These are phyloP conservation scores for Epistrophe grossulariae DNA, from an alignment of 2,888 invertebrate species.

Conservation along the genomic window DNA sequence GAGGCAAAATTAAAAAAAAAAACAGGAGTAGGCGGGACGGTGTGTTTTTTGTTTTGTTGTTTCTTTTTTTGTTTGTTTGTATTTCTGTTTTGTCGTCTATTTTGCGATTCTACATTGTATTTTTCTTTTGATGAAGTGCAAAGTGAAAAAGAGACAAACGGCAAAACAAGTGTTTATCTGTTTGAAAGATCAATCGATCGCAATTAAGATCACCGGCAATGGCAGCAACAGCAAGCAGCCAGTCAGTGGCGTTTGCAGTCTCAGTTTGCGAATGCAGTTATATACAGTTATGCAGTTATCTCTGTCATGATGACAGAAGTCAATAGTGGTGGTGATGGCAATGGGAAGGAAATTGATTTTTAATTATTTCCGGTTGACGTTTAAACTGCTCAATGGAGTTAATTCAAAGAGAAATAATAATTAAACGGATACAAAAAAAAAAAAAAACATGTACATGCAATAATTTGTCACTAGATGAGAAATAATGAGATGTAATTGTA, in stretches of 20 bases:
- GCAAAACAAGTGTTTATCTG: constrained; percentile 51
- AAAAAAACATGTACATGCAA: neutral
- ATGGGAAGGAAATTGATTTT: constrained; percentile 65
- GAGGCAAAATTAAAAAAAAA: neutral
- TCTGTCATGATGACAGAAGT: constrained; percentile 32
- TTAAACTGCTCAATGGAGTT: constrained; percentile 14
- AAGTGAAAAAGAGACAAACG: constrained; percentile 16
- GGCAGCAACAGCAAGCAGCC: neutral
- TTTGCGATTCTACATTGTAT: constrained; percentile 12
- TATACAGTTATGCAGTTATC: constrained; percentile 33
- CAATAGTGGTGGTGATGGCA: constrained; percentile 7
- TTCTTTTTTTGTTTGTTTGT: constrained; percentile 2
- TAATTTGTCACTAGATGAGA: constrained; percentile 12
- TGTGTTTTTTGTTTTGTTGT: neutral
- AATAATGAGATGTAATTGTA: constrained; percentile 8
- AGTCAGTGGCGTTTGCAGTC: neutral
- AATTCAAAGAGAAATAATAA: neutral
- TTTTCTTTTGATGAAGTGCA: constrained; percentile 21
- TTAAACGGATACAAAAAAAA: neutral
- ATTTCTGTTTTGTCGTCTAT: constrained; percentile 1
- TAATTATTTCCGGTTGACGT: constrained; percentile 67
- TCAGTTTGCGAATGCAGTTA: constrained; percentile 35
- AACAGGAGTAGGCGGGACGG: constrained; percentile 40
- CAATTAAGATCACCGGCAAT: constrained; percentile 59
- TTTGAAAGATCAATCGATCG: constrained; percentile 60